Conservation (phyloP, 2,113 vertebrate genomes). For the Pterocles gutturalis region DNA sequence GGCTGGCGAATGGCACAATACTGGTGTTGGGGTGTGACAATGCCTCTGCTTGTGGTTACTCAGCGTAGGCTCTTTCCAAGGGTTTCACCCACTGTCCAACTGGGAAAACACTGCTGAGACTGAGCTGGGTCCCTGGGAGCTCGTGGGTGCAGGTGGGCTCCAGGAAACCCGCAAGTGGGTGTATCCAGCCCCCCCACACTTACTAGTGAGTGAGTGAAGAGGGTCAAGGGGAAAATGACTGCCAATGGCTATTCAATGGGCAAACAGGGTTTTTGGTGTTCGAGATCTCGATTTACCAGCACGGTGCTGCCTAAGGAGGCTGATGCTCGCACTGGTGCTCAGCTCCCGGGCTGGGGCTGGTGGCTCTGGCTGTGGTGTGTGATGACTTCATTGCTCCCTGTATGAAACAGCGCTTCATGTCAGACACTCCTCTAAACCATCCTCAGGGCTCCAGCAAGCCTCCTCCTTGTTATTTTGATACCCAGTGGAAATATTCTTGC, state of each 20-base stretch:
- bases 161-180: neutral
- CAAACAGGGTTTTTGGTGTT: too few relatives aligned
- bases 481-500: neutral
- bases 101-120: neutral
- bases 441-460: neutral
- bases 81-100: neutral
- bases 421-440: neutral
- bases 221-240: neutral
- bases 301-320: neutral
- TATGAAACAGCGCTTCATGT: neutral
- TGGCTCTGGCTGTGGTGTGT: neutral
- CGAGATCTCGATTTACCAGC: neutral
- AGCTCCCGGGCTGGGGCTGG: neutral
- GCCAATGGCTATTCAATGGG: neutral
- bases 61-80: neutral
- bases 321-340: accelerated
- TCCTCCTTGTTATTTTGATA: neutral
- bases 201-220: neutral
- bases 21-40: too few relatives aligned
- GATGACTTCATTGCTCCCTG: neutral
- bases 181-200: neutral
- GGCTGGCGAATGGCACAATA: too few relatives aligned
- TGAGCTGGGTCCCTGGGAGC: neutral
- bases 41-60: neutral
- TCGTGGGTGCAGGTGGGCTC: neutral